Evolutionary conservation across 1,140 invertebrate genomes (phyloP).

Genomic region (Piezodorus guildinii): DNA sequence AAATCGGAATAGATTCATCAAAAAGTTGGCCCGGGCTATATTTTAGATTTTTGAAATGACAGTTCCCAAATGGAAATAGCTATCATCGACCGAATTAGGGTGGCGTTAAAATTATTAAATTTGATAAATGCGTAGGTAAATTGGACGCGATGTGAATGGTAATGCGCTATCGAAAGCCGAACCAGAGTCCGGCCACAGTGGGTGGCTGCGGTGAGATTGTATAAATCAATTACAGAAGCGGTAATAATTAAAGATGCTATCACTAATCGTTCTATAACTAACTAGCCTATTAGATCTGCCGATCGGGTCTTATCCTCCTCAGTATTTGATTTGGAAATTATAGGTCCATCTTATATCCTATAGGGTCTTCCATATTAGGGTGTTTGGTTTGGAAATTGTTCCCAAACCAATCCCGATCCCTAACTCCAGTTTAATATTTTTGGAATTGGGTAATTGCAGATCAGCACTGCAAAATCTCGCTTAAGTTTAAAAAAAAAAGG

Average conservation of each 20-base stretch:
- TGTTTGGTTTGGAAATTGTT: no score
- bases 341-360: no score
- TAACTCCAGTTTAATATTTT: no score
- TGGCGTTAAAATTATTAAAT: background rate
- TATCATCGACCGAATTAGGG: background rate
- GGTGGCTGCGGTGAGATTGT: background rate
- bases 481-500: no score
- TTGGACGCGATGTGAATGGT: background rate
- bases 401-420: no score
- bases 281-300: background rate
- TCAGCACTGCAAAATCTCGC: no score
- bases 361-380: no score
- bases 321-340: background rate
- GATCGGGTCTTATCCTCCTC: background rate
- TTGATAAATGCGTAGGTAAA: background rate
- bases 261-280: background rate
- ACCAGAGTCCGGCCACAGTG: background rate
- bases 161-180: background rate
- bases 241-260: background rate
- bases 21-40: no score
- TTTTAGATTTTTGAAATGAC: background rate
- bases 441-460: no score
- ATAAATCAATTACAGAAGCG: background rate
- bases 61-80: slow-evolving; percentile 1
- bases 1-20: no score